Conservation (phyloP, 2,888 invertebrate genomes). For the Clanis bilineata region DNA sequence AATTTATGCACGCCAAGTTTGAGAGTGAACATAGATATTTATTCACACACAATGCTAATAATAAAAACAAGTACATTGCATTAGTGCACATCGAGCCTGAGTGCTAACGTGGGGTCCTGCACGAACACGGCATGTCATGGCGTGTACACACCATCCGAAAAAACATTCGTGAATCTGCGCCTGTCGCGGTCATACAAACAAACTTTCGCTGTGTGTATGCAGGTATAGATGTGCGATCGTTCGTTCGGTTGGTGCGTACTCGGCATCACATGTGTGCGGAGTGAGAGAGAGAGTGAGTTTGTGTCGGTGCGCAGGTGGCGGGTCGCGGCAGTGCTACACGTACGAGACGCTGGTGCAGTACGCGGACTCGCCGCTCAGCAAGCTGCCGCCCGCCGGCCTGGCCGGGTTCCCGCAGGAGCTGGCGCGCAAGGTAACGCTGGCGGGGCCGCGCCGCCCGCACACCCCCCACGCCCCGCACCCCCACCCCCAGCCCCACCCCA, state of each 20-base stretch:
- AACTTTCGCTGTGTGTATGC: too few species aligned
- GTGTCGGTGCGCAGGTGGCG: slow-evolving; percentile 38
- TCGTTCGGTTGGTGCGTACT: too few species aligned
- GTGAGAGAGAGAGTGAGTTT: slow-evolving; percentile 25
- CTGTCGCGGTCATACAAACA: too few species aligned
- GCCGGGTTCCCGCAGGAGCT: slow-evolving; percentile 75
- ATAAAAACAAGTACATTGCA: not conserved
- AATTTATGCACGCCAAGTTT: not conserved
- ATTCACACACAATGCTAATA: not conserved
- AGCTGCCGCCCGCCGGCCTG: slow-evolving; percentile 76
- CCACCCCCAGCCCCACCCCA: slow-evolving; percentile 42
- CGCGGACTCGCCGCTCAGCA: slow-evolving; percentile 80
- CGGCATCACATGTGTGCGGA: too few species aligned
- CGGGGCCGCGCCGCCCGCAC: slow-evolving; percentile 37
- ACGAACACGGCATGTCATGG: too few species aligned
- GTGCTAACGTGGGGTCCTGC: too few species aligned
- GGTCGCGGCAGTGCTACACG: slow-evolving; percentile 74
- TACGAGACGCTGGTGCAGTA: slow-evolving; percentile 81
- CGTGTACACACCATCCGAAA: too few species aligned
- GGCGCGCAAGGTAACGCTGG: slow-evolving; percentile 77
- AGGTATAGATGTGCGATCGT: too few species aligned
- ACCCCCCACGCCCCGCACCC: slow-evolving; percentile 29
- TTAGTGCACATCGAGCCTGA: too few species aligned
- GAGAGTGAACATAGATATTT: not conserved
- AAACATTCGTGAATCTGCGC: too few species aligned